Evolutionary conservation across 2,888 invertebrate species (phyloP).

Genomic region (Agrochola circellaris): DNA sequence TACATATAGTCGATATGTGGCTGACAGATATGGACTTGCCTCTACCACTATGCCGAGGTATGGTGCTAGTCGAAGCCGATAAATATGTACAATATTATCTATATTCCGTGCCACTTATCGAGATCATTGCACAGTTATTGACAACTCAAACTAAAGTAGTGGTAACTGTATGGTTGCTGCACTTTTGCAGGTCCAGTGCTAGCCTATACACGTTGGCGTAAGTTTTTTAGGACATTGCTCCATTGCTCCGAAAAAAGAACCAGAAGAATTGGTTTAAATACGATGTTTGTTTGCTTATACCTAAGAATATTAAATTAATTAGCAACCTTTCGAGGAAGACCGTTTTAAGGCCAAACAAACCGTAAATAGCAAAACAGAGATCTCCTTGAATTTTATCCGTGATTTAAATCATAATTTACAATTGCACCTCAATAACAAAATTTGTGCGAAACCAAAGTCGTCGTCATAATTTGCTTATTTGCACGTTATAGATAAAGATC

Average conservation of each 20-base stretch:
- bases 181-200: not conserved
- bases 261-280: not conserved
- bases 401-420: constrained; percentile 17
- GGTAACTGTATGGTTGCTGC: not conserved
- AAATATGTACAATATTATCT: constrained; percentile 37
- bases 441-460: constrained; percentile 17
- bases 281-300: not conserved
- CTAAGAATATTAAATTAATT: not conserved
- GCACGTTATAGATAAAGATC: constrained; percentile 45
- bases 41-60: constrained; percentile 52
- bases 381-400: constrained; percentile 42
- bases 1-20: constrained; percentile 52
- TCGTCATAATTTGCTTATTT: constrained; percentile 36
- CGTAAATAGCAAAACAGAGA: constrained; percentile 18
- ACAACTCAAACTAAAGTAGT: constrained; percentile 3
- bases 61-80: constrained; percentile 21
- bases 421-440: constrained; percentile 19
- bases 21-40: constrained; percentile 62
- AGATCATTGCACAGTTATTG: constrained; percentile 21
- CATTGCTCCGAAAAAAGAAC: not conserved
- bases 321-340: constrained; percentile 18
- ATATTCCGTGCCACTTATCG: constrained; percentile 14
- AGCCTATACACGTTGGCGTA: not conserved
- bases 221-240: not conserved
- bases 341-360: constrained; percentile 30